Base-by-base conservation (phyloP, 2,888 invertebrate species). In the Papilio demoleus region DNA sequence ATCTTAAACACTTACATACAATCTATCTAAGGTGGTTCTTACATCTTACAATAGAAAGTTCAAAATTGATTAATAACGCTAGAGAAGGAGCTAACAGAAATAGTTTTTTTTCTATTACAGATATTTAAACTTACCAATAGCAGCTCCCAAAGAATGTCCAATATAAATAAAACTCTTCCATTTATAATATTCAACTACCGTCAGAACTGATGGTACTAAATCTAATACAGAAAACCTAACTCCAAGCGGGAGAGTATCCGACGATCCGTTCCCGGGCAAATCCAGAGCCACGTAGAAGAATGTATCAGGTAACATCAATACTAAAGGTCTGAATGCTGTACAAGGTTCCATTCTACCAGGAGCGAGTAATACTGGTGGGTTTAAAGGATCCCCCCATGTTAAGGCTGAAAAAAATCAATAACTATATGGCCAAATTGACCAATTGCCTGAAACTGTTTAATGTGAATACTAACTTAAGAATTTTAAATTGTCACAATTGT, bases 291-390 rank as follows among this genome's bases (percentile, higher is more conserved):
- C 77, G 73, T 90, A 89, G 78, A 80, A 86, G 65, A 83, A 86
- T 58, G 74, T 81, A 42, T 75, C 75, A 0, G 94, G 93, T 0
- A 95, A 80, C 2, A 88, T 78, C 1, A 90, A 88, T 8, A 94
- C 90, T 1, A 95, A 79, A 0, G 90, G 86, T 42, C 95, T 93
- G 79, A 94, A 95, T 0, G 93, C 85, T 0, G 94, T 94, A 62
- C 93, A 92, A 66, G 94, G 94, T 76, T 95, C 94, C 76, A 93
- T 85, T 77, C 94, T 89, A 0, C 95, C 95, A 75, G 94, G 95
- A 42, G 94, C 83, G 1, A 93, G 86, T 1, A 95, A 77, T 0
- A 95, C 88, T 2, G 94, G 92, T 0, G 92, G 88, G 45, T 90
- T 84, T 2, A 83, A 75, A 11, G 87, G 81, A 14, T 90, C 83